Percentiles rank a stretch among this genome's conserved stretches.
phyloP scores from a whole-genome alignment of 2,113 vertebrate species.

The Crotophaga sulcirostris region DNA sequence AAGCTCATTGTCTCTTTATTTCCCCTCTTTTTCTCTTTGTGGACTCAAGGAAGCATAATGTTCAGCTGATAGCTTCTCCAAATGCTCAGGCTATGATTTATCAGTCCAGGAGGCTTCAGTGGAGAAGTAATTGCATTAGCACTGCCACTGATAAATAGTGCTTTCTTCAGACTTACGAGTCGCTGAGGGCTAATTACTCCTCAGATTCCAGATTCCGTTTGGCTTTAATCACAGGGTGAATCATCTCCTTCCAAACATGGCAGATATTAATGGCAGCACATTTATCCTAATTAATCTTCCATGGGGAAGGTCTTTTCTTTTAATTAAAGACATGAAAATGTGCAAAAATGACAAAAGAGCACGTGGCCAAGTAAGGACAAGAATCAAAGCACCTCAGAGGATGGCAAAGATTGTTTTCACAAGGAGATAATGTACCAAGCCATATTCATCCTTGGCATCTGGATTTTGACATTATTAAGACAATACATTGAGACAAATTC shows the following conservation, averaged over 20 bases:
- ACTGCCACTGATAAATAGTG: conserved; percentile 71
- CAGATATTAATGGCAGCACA: conserved; percentile 67
- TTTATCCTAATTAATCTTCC: conserved; percentile 71
- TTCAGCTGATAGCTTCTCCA: conserved; percentile 64
- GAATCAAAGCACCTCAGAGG: not conserved
- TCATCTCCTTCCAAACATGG: conserved; percentile 74
- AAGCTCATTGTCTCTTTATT: not conserved
- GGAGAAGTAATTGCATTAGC: conserved; percentile 70
- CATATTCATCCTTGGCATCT: conserved; percentile 36
- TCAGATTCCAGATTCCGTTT: conserved; percentile 74
- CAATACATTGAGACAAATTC: conserved; percentile 17
- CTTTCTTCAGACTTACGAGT: conserved; percentile 70
- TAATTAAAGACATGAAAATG: conserved; percentile 69
- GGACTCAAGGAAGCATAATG: conserved; percentile 7
- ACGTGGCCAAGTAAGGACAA: not conserved
- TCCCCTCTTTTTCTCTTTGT: not conserved
- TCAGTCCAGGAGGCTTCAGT: conserved; percentile 20
- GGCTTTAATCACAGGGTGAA: conserved; percentile 83
- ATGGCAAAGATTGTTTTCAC: not conserved
- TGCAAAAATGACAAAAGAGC: conserved; percentile 51
- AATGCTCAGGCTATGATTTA: conserved; percentile 50
- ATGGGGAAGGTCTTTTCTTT: conserved; percentile 51
- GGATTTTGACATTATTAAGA: conserved; percentile 28
- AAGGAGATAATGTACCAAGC: not conserved
- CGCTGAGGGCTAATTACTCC: conserved; percentile 83